These are phyloP conservation scores for Motacilla alba DNA, from an alignment of 2,113 vertebrate species.

Conservation along the genomic window DNA sequence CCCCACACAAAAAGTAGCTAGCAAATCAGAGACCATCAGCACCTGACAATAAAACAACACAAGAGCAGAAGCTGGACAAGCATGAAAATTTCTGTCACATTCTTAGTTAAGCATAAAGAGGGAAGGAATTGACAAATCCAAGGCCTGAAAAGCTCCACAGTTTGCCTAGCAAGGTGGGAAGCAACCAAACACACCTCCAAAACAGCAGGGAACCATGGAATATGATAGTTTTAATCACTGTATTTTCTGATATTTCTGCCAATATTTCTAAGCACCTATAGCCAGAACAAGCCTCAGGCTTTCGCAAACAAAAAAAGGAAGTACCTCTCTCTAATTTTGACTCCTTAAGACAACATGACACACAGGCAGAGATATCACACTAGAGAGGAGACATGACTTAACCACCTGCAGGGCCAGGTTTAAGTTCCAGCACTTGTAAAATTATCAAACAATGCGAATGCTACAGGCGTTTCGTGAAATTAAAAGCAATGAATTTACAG, in stretches of 20 bases:
- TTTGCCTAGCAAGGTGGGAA: not conserved
- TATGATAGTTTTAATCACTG: not conserved
- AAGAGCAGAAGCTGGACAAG: not conserved
- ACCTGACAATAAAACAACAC: not conserved
- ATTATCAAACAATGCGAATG: not conserved
- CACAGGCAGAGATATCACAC: not conserved
- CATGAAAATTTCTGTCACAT: not conserved
- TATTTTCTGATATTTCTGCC: not conserved
- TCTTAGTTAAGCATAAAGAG: not conserved
- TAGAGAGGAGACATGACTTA: not conserved
- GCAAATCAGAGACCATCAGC: not conserved
- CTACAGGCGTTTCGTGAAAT: not conserved
- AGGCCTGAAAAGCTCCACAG: not conserved
- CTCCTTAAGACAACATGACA: not conserved
- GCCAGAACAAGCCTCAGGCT: not conserved
- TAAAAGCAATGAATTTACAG: not conserved
- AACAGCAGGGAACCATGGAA: not conserved
- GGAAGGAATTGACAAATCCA: not conserved
- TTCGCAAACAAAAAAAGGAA: not conserved
- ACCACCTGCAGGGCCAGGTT: not conserved
- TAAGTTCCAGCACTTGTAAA: not conserved
- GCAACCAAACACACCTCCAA: not conserved
- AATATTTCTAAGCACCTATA: not conserved
- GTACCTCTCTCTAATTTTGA: not conserved
- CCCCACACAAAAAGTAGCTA: not conserved